Percentiles rank a stretch among this genome's conserved stretches.
Evolutionary conservation across 2,888 invertebrate genomes (phyloP).

Genomic region (Aphodius granarius): DNA sequence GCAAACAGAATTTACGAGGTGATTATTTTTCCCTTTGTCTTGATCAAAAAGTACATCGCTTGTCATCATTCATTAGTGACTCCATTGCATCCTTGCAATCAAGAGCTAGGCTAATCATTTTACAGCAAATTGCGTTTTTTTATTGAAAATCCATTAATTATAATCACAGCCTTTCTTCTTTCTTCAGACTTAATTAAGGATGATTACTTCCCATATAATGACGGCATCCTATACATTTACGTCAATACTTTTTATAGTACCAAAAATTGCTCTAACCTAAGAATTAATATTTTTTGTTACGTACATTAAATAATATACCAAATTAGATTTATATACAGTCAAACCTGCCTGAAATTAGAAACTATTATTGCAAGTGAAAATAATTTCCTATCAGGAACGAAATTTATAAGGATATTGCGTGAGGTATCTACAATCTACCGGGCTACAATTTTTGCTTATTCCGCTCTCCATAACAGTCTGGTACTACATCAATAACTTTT

Average conservation of each 20-base stretch:
- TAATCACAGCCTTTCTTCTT: not conserved
- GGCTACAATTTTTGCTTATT: not conserved
- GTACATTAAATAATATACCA: too few species aligned
- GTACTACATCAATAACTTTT: slow-evolving; percentile 13
- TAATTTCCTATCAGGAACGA: not conserved
- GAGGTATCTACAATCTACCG: not conserved
- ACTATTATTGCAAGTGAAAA: not conserved
- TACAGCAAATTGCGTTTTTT: not conserved
- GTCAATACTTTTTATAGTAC: too few species aligned
- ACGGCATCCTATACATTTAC: not conserved
- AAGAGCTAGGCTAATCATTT: not conserved
- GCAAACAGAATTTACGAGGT: too few species aligned
- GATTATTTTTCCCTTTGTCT: too few species aligned
- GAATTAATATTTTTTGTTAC: too few species aligned
- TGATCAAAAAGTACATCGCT: too few species aligned
- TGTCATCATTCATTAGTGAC: too few species aligned
- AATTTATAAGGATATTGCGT: not conserved
- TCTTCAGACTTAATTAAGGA: not conserved
- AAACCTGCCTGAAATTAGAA: too few species aligned
- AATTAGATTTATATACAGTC: too few species aligned
- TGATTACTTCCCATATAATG: not conserved
- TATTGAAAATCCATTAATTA: not conserved
- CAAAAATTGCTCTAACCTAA: too few species aligned
- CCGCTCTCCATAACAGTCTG: not conserved
- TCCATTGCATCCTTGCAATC: not conserved